A percentile compares a stretch with the other conserved stretches of the same genome.
Evolutionary conservation across 2,797 vertebrate genomes (phyloP).

Genomic region (Vultur gryphus): DNA sequence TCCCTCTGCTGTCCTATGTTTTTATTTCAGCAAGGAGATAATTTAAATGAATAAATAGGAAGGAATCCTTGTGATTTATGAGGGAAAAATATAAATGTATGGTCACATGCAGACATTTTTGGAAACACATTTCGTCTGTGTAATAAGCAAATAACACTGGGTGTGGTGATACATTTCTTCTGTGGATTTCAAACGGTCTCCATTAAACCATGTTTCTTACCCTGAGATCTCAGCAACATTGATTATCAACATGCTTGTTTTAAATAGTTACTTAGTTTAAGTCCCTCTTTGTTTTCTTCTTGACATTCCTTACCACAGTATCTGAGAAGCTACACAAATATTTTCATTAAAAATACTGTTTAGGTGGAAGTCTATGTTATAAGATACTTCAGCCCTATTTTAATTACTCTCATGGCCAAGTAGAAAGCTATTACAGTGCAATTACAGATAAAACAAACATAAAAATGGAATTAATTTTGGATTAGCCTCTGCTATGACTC

Average conservation of each 20-base stretch:
- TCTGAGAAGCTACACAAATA: not conserved
- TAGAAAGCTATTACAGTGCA: not conserved
- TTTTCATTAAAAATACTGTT: not conserved
- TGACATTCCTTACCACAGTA: not conserved
- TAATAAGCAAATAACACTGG: not conserved
- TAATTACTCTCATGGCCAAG: slow-evolving; percentile 6
- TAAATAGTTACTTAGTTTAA: not conserved
- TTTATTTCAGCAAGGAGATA: not conserved
- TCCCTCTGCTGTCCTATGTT: not conserved
- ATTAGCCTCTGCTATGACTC: slow-evolving; percentile 10
- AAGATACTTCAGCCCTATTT: not conserved
- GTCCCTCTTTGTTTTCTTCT: not conserved
- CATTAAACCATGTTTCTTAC: not conserved
- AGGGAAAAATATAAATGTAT: not conserved
- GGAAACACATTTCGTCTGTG: not conserved
- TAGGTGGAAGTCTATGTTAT: not conserved
- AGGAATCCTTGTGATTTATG: not conserved
- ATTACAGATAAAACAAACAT: slow-evolving; percentile 37
- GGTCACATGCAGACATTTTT: not conserved
- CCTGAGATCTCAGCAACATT: not conserved
- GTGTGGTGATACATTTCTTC: not conserved
- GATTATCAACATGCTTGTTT: not conserved
- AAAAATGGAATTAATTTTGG: slow-evolving; percentile 36
- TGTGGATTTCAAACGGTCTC: not conserved
- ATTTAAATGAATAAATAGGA: not conserved